Evolutionary conservation across 2,113 vertebrate species (phyloP).

Genomic region (Cavia porcellus): DNA sequence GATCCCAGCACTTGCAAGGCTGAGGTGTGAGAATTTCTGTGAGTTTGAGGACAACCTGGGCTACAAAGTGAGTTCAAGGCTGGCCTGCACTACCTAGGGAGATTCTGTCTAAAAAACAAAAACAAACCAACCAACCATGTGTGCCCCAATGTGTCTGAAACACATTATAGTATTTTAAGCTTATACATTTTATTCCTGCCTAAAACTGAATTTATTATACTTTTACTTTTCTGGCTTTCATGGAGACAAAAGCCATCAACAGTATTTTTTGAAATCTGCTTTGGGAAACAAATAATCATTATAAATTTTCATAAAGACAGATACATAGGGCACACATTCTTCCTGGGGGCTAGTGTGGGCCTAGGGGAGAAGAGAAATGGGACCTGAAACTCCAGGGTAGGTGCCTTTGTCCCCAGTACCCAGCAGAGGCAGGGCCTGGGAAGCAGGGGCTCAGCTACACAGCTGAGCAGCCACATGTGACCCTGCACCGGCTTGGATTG

Average conservation of each 20-base stretch:
- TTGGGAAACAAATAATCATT: not conserved
- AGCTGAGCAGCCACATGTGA: not conserved
- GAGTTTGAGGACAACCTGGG: not conserved
- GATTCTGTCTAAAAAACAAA: not conserved
- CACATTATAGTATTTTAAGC: conserved; percentile 17
- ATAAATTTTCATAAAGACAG: not conserved
- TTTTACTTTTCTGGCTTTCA: conserved; percentile 46
- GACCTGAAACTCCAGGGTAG: too few species aligned
- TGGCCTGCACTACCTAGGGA: not conserved
- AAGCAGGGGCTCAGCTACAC: not conserved
- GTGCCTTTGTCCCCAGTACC: not conserved
- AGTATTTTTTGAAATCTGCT: conserved; percentile 15
- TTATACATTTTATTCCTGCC: conserved; percentile 23
- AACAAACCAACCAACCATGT: too few species aligned
- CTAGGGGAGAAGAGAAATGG: not conserved
- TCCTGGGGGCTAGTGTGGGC: not conserved
- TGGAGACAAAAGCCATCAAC: conserved; percentile 12
- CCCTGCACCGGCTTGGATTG: too few species aligned
- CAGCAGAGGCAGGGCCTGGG: not conserved
- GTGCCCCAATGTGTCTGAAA: too few species aligned
- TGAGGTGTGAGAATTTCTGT: not conserved
- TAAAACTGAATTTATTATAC: conserved; percentile 3
- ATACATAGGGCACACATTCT: not conserved
- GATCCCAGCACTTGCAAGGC: not conserved
- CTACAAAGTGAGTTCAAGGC: not conserved